Percentiles rank a stretch among this genome's conserved stretches.
phyloP scores from a whole-genome alignment of 2,113 vertebrate genomes.

The Athene cunicularia region DNA sequence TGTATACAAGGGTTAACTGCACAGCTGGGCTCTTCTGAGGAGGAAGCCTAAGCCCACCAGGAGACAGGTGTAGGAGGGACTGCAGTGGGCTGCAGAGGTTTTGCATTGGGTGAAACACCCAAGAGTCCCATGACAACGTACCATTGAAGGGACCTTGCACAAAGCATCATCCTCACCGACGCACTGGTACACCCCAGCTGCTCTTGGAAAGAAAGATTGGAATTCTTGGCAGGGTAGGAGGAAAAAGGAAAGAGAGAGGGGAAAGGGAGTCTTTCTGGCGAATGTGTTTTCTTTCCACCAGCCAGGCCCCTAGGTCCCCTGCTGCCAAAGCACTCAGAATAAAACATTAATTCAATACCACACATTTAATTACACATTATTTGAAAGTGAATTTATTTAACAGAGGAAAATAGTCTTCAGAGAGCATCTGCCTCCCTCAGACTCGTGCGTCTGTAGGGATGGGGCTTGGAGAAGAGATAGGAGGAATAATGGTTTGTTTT shows the following conservation, averaged over 20 bases:
- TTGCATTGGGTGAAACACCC: not conserved
- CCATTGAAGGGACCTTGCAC: not conserved
- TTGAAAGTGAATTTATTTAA: constrained; percentile 77
- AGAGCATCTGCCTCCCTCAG: constrained; percentile 58
- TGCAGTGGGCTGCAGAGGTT: not conserved
- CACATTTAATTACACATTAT: constrained; percentile 79
- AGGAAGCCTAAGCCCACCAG: not conserved
- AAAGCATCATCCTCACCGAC: not conserved
- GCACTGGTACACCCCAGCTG: not conserved
- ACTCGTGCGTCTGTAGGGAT: constrained; percentile 42
- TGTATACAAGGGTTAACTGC: not conserved
- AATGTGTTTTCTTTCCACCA: constrained; percentile 66
- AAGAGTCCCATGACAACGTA: fast-evolving
- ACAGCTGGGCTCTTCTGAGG: not conserved
- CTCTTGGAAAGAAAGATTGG: not conserved
- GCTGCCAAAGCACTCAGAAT: constrained; percentile 74
- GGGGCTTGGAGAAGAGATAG: constrained; percentile 15
- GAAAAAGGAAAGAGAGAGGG: not conserved
- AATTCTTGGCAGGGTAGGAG: constrained; percentile 14
- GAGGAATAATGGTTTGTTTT: constrained; percentile 61
- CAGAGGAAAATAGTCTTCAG: constrained; percentile 71
- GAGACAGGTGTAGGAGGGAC: not conserved
- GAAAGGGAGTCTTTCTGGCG: constrained; percentile 38
- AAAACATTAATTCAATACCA: constrained; percentile 76
- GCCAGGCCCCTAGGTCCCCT: constrained; percentile 53